Evolutionary conservation across 2,797 vertebrate genomes (phyloP), one percentile per base, ranked within the genome.

Genomic region (Parambassis ranga): DNA sequence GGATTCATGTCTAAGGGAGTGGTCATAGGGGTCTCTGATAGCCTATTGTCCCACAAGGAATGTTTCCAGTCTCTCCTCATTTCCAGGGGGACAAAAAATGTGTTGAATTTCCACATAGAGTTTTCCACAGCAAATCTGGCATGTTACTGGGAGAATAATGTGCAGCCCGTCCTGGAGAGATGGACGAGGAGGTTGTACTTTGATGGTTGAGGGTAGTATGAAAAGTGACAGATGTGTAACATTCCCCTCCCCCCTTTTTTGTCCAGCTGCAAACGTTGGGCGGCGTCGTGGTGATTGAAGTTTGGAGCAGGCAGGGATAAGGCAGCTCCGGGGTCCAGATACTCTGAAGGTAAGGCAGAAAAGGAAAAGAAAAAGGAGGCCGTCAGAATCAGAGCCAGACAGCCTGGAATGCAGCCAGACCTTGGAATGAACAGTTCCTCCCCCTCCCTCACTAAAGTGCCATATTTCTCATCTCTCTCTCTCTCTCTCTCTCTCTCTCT

Each of bases 361-460:
- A 71, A 55, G 73, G 23, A 56, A 22, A 20, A 50, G 56, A 31
- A 48, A 82, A 78, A 74, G 75, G 78, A 85, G 85, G 77, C 65
- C 39, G 49, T 81, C 65, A 71, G 83, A 86, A 87, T 89, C 76
- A 78, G 79, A 91, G 88, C 86, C 89, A 90, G 88, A 83, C 80
- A 69, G 70, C 62, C 79, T 93, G 90, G 91, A 91, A 86, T 85
- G 74, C 74, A 52, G 87, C 91, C 92, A 92, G 77, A 74, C 80
- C 79, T 75, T 66, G 84, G 84, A 84, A 87, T 75, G 82, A 88
- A 62, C 69, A 42, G 49, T 48, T 57, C 52, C 60, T 52, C 70
- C 26, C 48, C 63, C 57, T 58, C 62, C 35, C 57, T 61, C 33
- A 9, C 44, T 63, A 49, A 63, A 71, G 47, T 53, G 37, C 71